phyloP scores from a whole-genome alignment of 2,113 vertebrate genomes.

The Daubentonia madagascariensis region DNA sequence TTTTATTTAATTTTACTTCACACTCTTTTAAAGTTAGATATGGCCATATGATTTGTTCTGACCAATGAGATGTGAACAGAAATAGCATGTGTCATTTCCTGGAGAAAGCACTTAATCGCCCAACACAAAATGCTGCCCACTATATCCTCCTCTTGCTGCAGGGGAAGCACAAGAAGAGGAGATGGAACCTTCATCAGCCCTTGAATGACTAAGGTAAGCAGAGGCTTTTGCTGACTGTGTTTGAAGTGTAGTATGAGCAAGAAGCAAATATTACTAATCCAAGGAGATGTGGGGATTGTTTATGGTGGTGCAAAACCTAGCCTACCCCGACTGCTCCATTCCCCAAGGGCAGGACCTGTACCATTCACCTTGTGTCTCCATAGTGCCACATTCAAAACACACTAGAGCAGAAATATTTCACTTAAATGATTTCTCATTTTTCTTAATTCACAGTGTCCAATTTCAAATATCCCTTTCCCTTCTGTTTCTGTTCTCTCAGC shows the following conservation, averaged over 20 bases:
- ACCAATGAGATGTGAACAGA: background rate
- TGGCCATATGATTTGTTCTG: background rate
- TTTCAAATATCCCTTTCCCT: background rate
- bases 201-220: background rate
- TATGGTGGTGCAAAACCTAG: background rate
- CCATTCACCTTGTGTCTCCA: background rate
- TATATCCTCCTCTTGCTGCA: background rate
- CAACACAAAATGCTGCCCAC: no score
- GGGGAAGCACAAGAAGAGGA: background rate
- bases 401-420: background rate
- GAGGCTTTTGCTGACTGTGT: background rate
- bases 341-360: background rate
- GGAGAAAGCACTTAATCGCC: background rate
- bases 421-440: background rate
- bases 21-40: background rate
- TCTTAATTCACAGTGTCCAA: background rate
- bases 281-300: background rate
- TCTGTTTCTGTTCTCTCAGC: background rate
- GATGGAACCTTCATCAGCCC: background rate
- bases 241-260: background rate
- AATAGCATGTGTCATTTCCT: background rate
- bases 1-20: no score
- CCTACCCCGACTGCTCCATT: background rate
- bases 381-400: background rate
- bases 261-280: background rate